Percentiles rank a stretch among this genome's conserved stretches.
Evolutionary conservation across 2,888 invertebrate genomes (phyloP).

Genomic region (Ichneumoninae sp.): DNA sequence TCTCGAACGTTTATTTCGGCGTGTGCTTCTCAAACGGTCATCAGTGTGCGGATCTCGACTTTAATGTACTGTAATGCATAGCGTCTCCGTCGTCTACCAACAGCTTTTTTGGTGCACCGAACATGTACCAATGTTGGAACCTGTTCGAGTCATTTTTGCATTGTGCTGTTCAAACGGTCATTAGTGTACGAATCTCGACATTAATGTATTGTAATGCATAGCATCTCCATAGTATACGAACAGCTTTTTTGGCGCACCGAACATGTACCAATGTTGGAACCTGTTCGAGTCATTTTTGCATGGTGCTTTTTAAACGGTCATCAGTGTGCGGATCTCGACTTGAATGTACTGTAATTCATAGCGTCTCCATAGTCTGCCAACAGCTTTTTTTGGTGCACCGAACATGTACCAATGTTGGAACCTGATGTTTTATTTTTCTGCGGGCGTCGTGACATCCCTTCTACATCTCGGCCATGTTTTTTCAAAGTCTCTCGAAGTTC

Average conservation of each 20-base stretch:
- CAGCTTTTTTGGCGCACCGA: background rate
- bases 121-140: background rate
- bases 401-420: background rate
- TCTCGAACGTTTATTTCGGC: conserved; percentile 47
- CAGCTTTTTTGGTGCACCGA: background rate
- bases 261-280: background rate
- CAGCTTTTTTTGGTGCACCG: background rate
- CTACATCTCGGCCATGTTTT: too few species aligned
- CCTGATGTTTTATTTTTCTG: too few species aligned
- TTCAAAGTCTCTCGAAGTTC: too few species aligned
- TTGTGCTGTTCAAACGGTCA: conserved; percentile 38
- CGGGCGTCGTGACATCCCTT: too few species aligned
- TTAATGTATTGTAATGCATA: conserved; percentile 38
- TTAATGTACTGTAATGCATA: conserved; percentile 39
- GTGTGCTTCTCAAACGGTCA: conserved; percentile 44
- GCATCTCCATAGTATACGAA: conserved; percentile 1
- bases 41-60: conserved; percentile 20
- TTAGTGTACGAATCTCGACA: conserved; percentile 14
- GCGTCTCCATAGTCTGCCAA: conserved; percentile 1
- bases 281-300: background rate
- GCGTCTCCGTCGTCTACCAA: conserved; percentile 4
- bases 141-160: background rate
- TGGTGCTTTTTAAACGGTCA: conserved; percentile 38
- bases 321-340: conserved; percentile 17
- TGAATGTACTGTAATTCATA: conserved; percentile 36